Evolutionary conservation across 2,888 invertebrate species (phyloP), one percentile per base, ranked within the genome.

Genomic region (Lepidochrysops patricia): DNA sequence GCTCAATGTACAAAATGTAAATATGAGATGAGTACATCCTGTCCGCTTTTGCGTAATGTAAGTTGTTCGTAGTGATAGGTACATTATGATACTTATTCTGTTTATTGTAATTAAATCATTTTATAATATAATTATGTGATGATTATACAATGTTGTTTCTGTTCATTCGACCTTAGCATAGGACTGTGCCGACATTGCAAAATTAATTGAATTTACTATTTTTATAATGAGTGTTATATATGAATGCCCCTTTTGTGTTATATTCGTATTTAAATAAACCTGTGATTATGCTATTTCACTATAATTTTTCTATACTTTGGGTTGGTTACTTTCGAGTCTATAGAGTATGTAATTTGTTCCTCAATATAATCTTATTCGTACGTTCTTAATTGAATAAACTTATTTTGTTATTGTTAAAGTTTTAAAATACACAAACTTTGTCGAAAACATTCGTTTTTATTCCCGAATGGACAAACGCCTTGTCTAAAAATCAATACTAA

Each of bases 31-130:
- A 88, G 79, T 82, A 85, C 82, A 84, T 84, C 83, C 81, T 86
- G 86, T 86, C 86, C 85, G 89, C 89, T 89, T 89, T 82, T 84
- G 84, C 80, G 80, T 85, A 84, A 82, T 79, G 75, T 89, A 89
- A 90, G 87, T 89, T 89, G 90, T 90, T 90, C 80, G 87, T 90
- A 90, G 87, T 80, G 84, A 29, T 89, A 89, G 88, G 88, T 89
- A 89, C 83, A 87, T 86, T 87, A 89, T 86, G 86, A 90, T 89
- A 90, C 89, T 89, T 89, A 90, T 90, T 87, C 86, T 89, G 89
- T 89, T 89, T 89, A 89, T 84, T 89, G 89, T 89, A 90, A 90
- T 88, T 88, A 90, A 89, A 90, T 89, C 90, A 89, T 90, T 90
- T 90, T 90, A 89, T 90, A 89, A 89, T 90, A 90, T 89, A 90